Conservation (phyloP, 1,140 invertebrate genomes). For the Drosophila kohkoa region DNA sequence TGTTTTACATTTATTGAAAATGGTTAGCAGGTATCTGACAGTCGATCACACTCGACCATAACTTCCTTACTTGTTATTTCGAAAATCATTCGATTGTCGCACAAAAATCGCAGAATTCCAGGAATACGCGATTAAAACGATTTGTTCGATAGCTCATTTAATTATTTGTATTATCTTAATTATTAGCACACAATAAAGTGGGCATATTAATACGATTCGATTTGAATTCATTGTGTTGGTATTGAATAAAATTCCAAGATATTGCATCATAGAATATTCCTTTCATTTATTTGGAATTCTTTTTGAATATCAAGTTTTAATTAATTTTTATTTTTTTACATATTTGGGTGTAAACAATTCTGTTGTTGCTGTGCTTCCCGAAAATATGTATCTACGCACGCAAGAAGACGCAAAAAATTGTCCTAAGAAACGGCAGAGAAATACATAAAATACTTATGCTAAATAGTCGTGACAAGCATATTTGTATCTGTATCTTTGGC, state of each 20-base stretch:
- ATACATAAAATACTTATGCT: conserved; percentile 29
- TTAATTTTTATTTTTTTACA: conserved; percentile 1
- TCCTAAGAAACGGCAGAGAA: conserved; percentile 26
- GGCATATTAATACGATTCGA: too few species aligned
- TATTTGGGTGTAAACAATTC: conserved; percentile 53
- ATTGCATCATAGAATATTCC: background rate
- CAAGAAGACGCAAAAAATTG: conserved; percentile 48
- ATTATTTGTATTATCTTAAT: too few species aligned
- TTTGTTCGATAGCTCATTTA: too few species aligned
- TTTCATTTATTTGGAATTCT: background rate
- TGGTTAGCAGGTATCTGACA: too few species aligned
- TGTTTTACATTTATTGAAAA: too few species aligned
- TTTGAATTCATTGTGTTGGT: too few species aligned
- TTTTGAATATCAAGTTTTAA: conserved; percentile 1
- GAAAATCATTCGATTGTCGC: too few species aligned
- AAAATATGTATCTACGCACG: conserved; percentile 52
- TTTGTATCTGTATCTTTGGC: conserved; percentile 18
- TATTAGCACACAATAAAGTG: too few species aligned
- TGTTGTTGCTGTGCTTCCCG: conserved; percentile 30
- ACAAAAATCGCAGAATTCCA: too few species aligned
- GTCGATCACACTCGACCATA: too few species aligned
- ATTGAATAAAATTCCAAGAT: background rate
- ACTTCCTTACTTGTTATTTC: too few species aligned
- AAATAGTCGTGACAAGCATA: conserved; percentile 25
- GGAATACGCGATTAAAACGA: too few species aligned